Evolutionary conservation across 2,113 vertebrate genomes (phyloP).

Genomic region (Corythaixoides concolor): DNA sequence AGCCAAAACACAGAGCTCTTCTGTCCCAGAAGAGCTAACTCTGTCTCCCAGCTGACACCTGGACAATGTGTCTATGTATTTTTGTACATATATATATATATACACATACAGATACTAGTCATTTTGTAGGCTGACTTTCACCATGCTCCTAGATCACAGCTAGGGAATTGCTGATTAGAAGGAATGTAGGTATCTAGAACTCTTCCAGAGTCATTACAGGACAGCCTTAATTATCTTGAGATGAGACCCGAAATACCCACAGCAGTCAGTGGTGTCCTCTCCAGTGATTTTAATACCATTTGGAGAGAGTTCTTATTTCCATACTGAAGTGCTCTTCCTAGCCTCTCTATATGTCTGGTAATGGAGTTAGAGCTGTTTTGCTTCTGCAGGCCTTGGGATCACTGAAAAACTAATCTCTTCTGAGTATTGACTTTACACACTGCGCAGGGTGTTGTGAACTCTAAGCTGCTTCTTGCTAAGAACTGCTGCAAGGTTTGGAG

Average conservation of each 20-base stretch:
- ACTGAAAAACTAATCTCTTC: neutral
- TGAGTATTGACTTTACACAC: neutral
- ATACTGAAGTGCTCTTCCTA: neutral
- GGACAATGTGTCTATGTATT: no score
- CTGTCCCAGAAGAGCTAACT: no score
- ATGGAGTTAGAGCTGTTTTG: neutral
- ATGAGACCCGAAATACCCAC: neutral
- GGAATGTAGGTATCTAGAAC: neutral
- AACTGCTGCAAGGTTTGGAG: neutral
- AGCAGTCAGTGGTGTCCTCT: neutral
- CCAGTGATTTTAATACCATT: neutral
- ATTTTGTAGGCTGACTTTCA: neutral
- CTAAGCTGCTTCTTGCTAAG: neutral
- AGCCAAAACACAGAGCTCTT: no score
- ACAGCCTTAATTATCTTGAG: neutral
- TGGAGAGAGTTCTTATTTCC: neutral
- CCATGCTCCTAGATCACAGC: neutral
- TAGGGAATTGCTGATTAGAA: neutral
- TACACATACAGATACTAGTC: no score
- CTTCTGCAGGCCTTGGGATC: neutral
- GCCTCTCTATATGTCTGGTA: neutral
- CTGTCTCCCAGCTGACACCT: no score
- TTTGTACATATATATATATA: accelerated
- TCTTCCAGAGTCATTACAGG: neutral
- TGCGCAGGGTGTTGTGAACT: neutral